phyloP scores from a whole-genome alignment of 2,113 vertebrate species.

The Numenius arquata region DNA sequence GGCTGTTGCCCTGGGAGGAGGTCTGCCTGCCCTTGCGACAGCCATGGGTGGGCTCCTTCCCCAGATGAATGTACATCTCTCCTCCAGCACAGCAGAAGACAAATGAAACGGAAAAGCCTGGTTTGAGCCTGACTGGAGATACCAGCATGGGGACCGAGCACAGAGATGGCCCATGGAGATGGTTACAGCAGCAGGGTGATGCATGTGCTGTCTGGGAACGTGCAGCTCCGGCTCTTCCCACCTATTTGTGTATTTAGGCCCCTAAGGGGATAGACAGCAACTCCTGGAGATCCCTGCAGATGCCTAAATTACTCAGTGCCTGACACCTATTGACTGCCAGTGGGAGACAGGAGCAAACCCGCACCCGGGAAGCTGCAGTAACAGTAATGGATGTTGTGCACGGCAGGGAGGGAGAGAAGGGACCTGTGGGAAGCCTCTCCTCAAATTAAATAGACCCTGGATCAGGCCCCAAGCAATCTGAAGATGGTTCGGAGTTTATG shows the following conservation, averaged over 20 bases:
- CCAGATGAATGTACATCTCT: not conserved
- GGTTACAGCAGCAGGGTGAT: not conserved
- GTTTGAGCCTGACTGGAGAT: not conserved
- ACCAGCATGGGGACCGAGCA: fast-evolving
- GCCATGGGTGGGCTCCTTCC: not conserved
- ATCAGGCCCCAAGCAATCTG: not conserved
- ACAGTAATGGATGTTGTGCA: fast-evolving
- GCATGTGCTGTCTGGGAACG: not conserved
- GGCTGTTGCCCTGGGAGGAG: not conserved
- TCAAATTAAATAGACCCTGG: not conserved
- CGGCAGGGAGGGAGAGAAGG: not conserved
- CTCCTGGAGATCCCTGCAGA: not conserved
- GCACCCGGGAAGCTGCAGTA: fast-evolving
- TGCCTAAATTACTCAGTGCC: not conserved
- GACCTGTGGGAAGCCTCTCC: not conserved
- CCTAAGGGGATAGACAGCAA: not conserved
- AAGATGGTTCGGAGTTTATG: not conserved
- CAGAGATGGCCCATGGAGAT: fast-evolving
- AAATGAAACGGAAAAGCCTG: not conserved
- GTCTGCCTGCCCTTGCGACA: not conserved
- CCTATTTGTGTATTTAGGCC: not conserved
- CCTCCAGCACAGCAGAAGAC: not conserved
- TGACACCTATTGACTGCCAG: not conserved
- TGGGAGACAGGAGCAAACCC: not conserved
- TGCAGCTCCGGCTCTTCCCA: not conserved